phyloP scores from a whole-genome alignment of 2,888 invertebrate genomes.

The Adelognathus sp. region DNA sequence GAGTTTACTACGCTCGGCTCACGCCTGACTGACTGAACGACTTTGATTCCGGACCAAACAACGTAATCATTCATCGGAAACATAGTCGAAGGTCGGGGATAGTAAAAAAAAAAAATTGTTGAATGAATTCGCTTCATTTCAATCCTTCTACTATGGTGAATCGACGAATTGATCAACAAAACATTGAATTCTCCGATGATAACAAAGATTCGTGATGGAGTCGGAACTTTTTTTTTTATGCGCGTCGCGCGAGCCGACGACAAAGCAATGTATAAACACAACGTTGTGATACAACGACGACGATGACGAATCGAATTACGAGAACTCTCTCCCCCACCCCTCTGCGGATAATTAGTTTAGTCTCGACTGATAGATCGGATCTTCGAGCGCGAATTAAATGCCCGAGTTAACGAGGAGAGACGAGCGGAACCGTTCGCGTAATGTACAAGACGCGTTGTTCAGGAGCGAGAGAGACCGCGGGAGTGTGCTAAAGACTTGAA shows the following conservation, averaged over 20 bases:
- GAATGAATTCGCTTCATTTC: not conserved
- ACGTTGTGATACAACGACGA: not conserved
- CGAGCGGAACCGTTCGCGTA: not conserved
- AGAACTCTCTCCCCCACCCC: not conserved
- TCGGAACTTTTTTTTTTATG: not conserved
- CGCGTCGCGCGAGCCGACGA: not conserved
- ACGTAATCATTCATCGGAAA: slow-evolving; percentile 71
- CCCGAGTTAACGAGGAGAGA: slow-evolving; percentile 14
- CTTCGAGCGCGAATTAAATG: slow-evolving; percentile 22
- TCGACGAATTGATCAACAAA: not conserved
- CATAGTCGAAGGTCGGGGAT: slow-evolving; percentile 62
- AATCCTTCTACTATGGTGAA: not conserved
- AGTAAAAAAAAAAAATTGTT: not conserved
- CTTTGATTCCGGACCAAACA: slow-evolving; percentile 69
- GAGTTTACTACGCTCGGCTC: slow-evolving; percentile 44
- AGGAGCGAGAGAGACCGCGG: not conserved
- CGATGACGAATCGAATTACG: not conserved
- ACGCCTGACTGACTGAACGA: slow-evolving; percentile 60
- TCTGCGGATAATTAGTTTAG: slow-evolving; percentile 24
- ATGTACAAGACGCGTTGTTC: not conserved
- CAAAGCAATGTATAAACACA: not conserved
- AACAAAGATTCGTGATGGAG: not conserved
- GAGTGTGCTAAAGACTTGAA: not conserved
- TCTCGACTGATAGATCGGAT: slow-evolving; percentile 39
- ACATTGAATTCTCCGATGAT: not conserved